Evolutionary conservation across 1,140 invertebrate species (phyloP), one percentile per base, ranked within the genome.

Genomic region (Drosophila pseudoananassae): DNA sequence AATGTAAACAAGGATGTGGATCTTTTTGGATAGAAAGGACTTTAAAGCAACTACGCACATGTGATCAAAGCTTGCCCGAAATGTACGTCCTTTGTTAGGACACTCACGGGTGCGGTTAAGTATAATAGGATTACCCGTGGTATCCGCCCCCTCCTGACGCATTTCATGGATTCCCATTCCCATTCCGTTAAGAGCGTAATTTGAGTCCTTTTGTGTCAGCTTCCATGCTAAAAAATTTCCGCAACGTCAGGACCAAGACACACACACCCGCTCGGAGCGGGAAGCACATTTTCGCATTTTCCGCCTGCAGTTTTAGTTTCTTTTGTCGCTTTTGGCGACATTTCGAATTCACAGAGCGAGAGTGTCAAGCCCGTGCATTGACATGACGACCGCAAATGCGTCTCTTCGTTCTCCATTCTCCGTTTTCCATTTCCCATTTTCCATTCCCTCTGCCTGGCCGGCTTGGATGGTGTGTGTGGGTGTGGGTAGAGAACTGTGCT

Each of bases 331-430:
- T 76, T 87, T 82, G 82, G 83, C 82, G 83, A 76, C 83, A 81
- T 76, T 82, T 87, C 65, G 78, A 85, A 85, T 85, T 77, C 82
- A 81, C 31, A 74, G 75, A 78, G 83, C 69, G 51, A 53, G 74
- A 78, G 83, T 82, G 82, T 82, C 82, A 87, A 82, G 85, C 58
- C 66, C 75, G 82, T 78, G 65, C 78, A 87, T 87, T 87, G 82
- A 87, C 82, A 87, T 87, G 81, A 64, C 58, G 76, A 72, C 76
- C 71, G 78, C 70, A 83, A 83, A 68, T 80, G 79, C 58, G 10
- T 36, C 33, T 10, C 25, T 74, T 55, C 59, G 55, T 45, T 46
- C 38, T 33, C 43, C 53, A 29, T 33, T 68, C 53, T 61, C 53
- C 40, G 45, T 69, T 66, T 66, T 17, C 60, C 25, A 66, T 63